phyloP scores from a whole-genome alignment of 2,113 vertebrate species.

The Pycnonotus jocosus region DNA sequence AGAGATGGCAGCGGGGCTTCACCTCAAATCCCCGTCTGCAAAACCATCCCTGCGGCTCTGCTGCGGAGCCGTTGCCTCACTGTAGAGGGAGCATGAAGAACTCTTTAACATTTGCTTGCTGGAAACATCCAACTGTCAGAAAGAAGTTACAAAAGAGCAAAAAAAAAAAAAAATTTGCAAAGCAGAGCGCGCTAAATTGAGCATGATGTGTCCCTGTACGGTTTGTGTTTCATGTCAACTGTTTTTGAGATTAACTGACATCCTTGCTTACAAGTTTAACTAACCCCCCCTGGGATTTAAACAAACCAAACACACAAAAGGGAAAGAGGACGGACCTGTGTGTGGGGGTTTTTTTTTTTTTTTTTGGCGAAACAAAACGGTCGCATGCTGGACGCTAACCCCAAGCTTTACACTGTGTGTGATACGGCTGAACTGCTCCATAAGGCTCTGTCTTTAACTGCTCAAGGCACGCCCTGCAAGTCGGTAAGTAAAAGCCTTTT shows the following conservation, averaged over 20 bases:
- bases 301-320: conserved; percentile 70
- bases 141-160: neutral
- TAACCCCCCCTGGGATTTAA: conserved; percentile 85
- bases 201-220: conserved; percentile 83
- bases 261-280: conserved; percentile 96
- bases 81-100: conserved; percentile 67
- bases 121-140: conserved; percentile 63
- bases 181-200: conserved; percentile 75
- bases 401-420: conserved; percentile 92
- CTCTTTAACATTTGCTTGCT: conserved; percentile 76
- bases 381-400: conserved; percentile 97
- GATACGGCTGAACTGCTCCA: conserved; percentile 84
- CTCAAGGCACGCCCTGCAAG: conserved; percentile 70
- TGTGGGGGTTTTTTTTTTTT: conserved; percentile 70
- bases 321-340: conserved; percentile 71
- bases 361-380: conserved; percentile 72
- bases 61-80: conserved; percentile 63
- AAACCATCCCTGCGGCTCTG: neutral
- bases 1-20: neutral
- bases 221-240: conserved; percentile 76
- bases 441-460: conserved; percentile 85
- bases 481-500: conserved; percentile 88
- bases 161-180: neutral
- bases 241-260: conserved; percentile 86
- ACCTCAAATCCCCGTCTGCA: neutral